phyloP scores from a whole-genome alignment of 2,797 vertebrate genomes.

The Micromesistius poutassou region DNA sequence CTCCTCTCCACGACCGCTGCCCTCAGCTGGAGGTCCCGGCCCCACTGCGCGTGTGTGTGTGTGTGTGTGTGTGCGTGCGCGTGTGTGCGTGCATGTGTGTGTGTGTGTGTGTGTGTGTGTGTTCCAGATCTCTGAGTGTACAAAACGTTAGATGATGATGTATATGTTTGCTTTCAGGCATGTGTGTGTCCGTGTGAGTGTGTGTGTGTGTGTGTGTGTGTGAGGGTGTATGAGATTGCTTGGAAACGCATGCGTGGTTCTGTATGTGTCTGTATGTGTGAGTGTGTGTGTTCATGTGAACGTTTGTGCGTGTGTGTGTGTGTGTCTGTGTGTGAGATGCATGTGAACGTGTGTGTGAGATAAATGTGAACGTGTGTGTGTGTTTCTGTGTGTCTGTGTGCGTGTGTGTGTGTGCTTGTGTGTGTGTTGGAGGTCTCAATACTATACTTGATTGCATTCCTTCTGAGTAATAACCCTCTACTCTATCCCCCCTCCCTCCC shows the following conservation, averaged over 20 bases:
- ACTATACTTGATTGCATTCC: slow-evolving; percentile 44
- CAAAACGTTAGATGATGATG: too few relatives aligned
- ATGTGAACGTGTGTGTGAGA: not conserved
- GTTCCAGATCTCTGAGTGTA: not conserved
- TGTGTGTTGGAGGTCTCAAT: slow-evolving; percentile 13
- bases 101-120: not conserved
- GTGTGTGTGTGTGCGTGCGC: not conserved
- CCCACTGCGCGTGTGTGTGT: not conserved
- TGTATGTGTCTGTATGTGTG: not conserved
- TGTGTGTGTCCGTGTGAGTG: slow-evolving; percentile 7
- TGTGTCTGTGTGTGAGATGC: not conserved
- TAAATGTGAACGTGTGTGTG: not conserved
- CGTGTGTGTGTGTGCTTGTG: not conserved
- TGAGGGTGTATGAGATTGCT: not conserved
- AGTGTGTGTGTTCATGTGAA: not conserved
- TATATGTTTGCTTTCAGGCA: not conserved
- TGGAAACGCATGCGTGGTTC: too few relatives aligned
- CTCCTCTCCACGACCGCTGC: not conserved
- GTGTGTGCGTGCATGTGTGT: not conserved
- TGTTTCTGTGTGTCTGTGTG: not conserved
- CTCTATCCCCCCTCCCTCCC: not conserved
- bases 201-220: slow-evolving; percentile 10
- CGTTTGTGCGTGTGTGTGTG: slow-evolving; percentile 10
- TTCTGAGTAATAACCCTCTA: slow-evolving; percentile 24
- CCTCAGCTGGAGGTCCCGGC: too few relatives aligned